Base-by-base conservation (phyloP, 2,888 invertebrate genomes). In the Cheilosia pagana region DNA sequence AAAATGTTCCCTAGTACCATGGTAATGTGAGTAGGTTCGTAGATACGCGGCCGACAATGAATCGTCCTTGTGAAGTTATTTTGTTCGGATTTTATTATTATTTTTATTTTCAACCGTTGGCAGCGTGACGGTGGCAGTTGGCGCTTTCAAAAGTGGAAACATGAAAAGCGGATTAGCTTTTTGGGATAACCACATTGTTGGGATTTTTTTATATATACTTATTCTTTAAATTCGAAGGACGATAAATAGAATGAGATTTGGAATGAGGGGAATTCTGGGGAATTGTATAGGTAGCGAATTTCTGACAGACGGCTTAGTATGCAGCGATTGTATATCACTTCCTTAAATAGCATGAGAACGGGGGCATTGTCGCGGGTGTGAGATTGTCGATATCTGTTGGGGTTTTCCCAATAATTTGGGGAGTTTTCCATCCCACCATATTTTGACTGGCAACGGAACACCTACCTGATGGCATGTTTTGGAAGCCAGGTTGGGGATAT, bases 151-250 rank as follows among this genome's bases (percentile, higher is more conserved):
- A 65, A 63, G 65, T 59, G 50, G 28, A 35, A 75, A 52, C 52
- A 75, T 43, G 59, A 59, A 71, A 75, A 75, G 57, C 67, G 75
- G 75, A 75, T 75, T 67, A 75, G 25, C 28, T 59, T 65, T 41
- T 39, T 35, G 23, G 45, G 62, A 55, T 63, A 55, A 63, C 55
- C 53, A 45, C 31, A 53, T 62, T 60, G 39, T 41, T 19, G 8
- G 23, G 14, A 0, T 45, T 62, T 45, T 31, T n/a, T 45, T 45
- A 41, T 39, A 3, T n/a, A 10, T 65, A 39, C 10, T 25, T 25
- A 28, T 62, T 31, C 41, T 16, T 25, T 16, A 19, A 67, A 52
- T 52, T 53, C 16, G 16, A 67, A 53, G 2, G 14, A 28, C 52
- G n/a, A 52, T 52, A 14, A 23, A 43, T 28, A 8, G 7, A 8